Evolutionary conservation across 1,140 invertebrate species (phyloP).

Genomic region (Thalassaphorura encarpata): DNA sequence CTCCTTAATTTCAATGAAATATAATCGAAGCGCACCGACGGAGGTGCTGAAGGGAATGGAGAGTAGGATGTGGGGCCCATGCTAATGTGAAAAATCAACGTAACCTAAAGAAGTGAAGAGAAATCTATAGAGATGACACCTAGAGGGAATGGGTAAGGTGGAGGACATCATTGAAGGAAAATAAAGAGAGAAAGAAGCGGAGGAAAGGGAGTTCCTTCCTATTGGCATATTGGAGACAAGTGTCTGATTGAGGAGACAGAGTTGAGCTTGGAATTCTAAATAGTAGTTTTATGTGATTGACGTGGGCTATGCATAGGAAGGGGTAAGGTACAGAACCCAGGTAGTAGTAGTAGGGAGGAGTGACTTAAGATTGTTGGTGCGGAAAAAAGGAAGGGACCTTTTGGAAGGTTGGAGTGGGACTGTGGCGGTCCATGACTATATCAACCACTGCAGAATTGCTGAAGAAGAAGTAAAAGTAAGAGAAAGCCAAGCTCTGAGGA

Average conservation of each 20-base stretch:
- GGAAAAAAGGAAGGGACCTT: neutral
- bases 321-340: neutral
- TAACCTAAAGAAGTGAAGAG: too few relatives aligned
- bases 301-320: neutral
- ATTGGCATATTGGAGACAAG: conserved; percentile 25
- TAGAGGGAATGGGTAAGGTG: too few relatives aligned
- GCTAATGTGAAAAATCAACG: conserved; percentile 33
- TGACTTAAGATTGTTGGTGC: neutral
- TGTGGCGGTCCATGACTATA: too few relatives aligned
- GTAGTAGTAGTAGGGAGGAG: neutral
- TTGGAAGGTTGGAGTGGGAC: too few relatives aligned
- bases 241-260: conserved; percentile 26
- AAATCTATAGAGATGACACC: too few relatives aligned
- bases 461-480: conserved; percentile 4
- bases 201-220: too few relatives aligned
- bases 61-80: conserved; percentile 26
- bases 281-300: conserved; percentile 8
- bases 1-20: conserved; percentile 35
- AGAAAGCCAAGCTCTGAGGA: neutral
- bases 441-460: too few relatives aligned
- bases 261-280: conserved; percentile 24
- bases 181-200: too few relatives aligned
- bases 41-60: conserved; percentile 21
- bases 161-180: too few relatives aligned
- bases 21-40: conserved; percentile 27